Percentiles rank a stretch among this genome's conserved stretches.
phyloP scores from a whole-genome alignment of 1,140 invertebrate genomes.

The Penaeus chinensis region DNA sequence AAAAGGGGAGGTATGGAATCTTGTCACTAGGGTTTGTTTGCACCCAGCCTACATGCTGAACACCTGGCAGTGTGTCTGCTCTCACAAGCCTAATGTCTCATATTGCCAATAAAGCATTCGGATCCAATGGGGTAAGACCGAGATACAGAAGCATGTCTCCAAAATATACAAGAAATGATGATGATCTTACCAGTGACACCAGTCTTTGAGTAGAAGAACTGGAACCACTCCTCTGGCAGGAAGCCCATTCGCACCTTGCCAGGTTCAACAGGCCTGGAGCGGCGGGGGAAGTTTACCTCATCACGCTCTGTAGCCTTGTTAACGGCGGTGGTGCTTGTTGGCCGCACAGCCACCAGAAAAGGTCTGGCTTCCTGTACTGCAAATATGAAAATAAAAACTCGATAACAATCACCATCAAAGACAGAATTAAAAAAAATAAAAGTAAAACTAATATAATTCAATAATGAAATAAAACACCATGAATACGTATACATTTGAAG shows the following conservation, averaged over 20 bases:
- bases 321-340: constrained; percentile 50
- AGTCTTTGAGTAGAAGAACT: constrained; percentile 93
- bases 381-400: not conserved
- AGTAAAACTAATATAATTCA: too few relatives aligned
- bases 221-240: constrained; percentile 94
- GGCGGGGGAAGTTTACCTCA: constrained; percentile 77
- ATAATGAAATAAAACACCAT: too few relatives aligned
- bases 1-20: too few relatives aligned
- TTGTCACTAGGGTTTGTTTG: too few relatives aligned
- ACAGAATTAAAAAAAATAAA: too few relatives aligned
- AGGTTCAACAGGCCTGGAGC: constrained; percentile 75
- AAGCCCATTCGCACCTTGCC: constrained; percentile 87
- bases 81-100: too few relatives aligned
- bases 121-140: too few relatives aligned
- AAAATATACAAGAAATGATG: not conserved
- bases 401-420: too few relatives aligned
- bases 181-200: constrained; percentile 76
- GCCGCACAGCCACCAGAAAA: constrained; percentile 6
- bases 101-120: too few relatives aligned
- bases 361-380: constrained; percentile 48
- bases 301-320: constrained; percentile 72
- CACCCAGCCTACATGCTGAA: too few relatives aligned
- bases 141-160: not conserved
- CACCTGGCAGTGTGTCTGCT: too few relatives aligned
- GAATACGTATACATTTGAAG: too few relatives aligned